A percentile compares a stretch with the other conserved stretches of the same genome.
Conservation (phyloP, 2,888 invertebrate genomes). For the Agriopis marginaria region DNA sequence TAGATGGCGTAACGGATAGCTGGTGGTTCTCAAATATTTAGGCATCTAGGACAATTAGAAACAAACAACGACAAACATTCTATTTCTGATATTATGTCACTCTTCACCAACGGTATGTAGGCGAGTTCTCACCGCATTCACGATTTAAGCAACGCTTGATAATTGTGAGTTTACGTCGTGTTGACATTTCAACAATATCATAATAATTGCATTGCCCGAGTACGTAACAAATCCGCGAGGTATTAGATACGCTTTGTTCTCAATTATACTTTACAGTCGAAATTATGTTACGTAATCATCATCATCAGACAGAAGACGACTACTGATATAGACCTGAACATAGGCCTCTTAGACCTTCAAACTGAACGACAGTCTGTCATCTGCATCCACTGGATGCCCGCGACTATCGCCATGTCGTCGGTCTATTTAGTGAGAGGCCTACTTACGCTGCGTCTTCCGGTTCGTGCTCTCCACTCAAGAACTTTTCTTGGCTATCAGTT, state of each 20-base stretch:
- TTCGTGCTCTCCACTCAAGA: no score
- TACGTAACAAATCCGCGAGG: conserved; percentile 2
- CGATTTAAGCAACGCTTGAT: neutral
- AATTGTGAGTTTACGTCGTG: neutral
- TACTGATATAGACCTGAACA: no score
- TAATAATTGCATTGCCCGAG: conserved; percentile 3
- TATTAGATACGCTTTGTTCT: conserved; percentile 49
- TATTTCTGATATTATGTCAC: conserved; percentile 1
- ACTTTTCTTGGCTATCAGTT: no score
- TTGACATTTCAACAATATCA: conserved; percentile 5
- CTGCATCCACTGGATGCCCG: no score
- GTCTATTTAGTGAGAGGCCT: no score
- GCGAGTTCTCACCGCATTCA: neutral
- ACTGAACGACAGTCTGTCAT: no score
- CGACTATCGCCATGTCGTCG: no score
- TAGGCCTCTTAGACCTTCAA: no score
- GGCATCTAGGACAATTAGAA: conserved; percentile 7
- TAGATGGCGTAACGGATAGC: neutral
- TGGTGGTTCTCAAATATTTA: neutral
- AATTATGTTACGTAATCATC: neutral
- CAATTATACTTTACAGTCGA: conserved; percentile 43
- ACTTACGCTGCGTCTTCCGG: no score
- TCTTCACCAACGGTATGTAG: neutral
- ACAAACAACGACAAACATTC: conserved; percentile 7
- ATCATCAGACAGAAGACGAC: no score